A percentile compares a stretch with the other conserved stretches of the same genome.
phyloP scores from a whole-genome alignment of 2,113 vertebrate genomes.

The Hypanus sabinus region DNA sequence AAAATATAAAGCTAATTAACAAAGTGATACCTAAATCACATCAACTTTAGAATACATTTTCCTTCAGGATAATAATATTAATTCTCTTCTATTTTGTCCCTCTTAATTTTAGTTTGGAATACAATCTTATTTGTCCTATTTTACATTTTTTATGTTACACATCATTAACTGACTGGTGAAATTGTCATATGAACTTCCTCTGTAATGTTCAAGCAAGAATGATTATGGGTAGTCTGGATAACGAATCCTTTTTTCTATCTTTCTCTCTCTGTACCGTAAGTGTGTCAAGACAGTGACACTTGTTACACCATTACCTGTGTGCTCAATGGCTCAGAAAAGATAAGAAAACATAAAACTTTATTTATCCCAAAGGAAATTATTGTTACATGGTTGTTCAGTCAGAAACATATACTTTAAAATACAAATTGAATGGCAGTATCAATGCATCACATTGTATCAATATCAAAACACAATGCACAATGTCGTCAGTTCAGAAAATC shows the following conservation, averaged over 20 bases:
- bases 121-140: background rate
- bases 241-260: background rate
- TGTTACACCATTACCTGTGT: background rate
- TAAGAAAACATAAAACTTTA: too few species aligned
- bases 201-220: background rate
- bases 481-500: too few species aligned
- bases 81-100: background rate
- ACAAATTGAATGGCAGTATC: background rate
- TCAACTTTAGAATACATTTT: background rate
- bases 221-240: background rate
- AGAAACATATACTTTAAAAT: too few species aligned
- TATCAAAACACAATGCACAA: background rate
- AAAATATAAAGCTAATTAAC: conserved; percentile 26
- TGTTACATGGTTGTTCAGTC: too few species aligned
- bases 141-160: background rate
- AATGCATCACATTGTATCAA: background rate
- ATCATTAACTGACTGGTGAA: background rate
- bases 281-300: background rate
- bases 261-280: background rate
- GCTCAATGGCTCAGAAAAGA: background rate
- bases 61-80: background rate
- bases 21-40: background rate
- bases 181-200: background rate
- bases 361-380: too few species aligned
- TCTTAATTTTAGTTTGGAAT: background rate